phyloP scores from a whole-genome alignment of 2,797 vertebrate species.

The Amphiprion clarkii region DNA sequence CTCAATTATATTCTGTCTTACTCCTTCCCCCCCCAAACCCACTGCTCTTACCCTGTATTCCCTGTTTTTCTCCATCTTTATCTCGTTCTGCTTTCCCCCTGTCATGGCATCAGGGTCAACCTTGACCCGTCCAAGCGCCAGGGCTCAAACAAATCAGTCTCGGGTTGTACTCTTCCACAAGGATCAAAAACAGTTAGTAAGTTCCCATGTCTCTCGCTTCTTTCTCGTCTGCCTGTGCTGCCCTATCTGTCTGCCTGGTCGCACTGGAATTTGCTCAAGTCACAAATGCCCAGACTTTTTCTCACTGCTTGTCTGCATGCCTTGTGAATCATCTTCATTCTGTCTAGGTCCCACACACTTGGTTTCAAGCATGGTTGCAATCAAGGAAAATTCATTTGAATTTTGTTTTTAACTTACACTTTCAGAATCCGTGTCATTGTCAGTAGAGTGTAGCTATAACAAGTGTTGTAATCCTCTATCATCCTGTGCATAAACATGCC shows the following conservation, averaged over 20 bases:
- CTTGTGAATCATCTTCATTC: conserved; percentile 25
- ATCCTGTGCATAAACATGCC: conserved; percentile 11
- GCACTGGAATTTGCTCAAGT: conserved; percentile 17
- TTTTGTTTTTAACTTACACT: conserved; percentile 6
- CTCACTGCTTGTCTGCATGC: conserved; percentile 67
- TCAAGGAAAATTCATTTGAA: conserved; percentile 22
- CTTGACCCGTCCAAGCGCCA: conserved; percentile 98
- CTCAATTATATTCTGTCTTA: conserved; percentile 71
- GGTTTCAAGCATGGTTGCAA: conserved; percentile 64
- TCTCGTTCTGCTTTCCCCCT: conserved; percentile 67
- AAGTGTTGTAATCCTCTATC: background rate
- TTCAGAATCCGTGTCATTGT: conserved; percentile 19
- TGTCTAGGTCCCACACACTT: conserved; percentile 29
- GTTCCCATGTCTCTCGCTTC: conserved; percentile 85
- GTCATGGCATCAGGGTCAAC: conserved; percentile 91
- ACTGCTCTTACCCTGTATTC: conserved; percentile 48
- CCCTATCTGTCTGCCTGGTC: conserved; percentile 44
- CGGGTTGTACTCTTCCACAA: conserved; percentile 94
- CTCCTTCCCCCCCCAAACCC: conserved; percentile 26
- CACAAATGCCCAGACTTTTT: conserved; percentile 32
- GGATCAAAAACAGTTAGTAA: conserved; percentile 99
- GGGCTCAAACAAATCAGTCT: conserved; percentile 97
- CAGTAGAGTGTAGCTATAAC: background rate
- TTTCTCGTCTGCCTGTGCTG: conserved; percentile 61
- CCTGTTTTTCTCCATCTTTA: conserved; percentile 72